These are phyloP conservation scores for Tipula helvola DNA, from an alignment of 2,888 invertebrate genomes.

Conservation along the genomic window DNA sequence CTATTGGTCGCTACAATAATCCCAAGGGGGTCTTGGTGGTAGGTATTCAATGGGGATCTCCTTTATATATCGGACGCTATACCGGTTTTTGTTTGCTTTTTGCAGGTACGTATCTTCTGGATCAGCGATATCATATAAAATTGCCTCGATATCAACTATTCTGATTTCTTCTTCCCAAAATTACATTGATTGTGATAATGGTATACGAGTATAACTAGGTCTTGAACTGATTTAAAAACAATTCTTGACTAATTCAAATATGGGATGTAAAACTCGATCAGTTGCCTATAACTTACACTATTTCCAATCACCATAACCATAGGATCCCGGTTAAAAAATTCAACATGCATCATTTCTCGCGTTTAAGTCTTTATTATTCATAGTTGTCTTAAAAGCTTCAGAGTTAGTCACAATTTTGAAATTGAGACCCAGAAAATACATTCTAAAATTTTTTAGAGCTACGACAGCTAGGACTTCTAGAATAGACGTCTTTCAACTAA, in stretches of 20 bases:
- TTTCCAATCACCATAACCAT: neutral
- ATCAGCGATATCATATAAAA: no score
- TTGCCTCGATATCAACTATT: no score
- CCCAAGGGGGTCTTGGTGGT: conserved; percentile 28
- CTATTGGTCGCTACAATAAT: conserved; percentile 23
- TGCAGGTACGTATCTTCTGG: conserved; percentile 13
- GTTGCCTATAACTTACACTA: no score
- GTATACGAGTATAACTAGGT: neutral
- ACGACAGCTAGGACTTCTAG: conserved; percentile 16
- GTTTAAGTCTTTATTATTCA: no score
- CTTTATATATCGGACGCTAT: conserved; percentile 24
- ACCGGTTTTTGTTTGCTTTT: conserved; percentile 26
- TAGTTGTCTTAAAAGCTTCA: neutral
- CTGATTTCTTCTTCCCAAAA: no score
- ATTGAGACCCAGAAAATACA: no score
- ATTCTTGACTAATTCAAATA: no score
- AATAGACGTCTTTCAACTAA: neutral
- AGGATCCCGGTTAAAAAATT: neutral
- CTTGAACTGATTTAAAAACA: neutral
- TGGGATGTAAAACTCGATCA: no score
- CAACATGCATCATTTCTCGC: neutral
- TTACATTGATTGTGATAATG: neutral
- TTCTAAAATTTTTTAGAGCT: no score
- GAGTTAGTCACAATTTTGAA: neutral
- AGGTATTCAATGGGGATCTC: conserved; percentile 23